Percentiles rank a stretch among this genome's conserved stretches.
phyloP scores from a whole-genome alignment of 2,797 vertebrate species.

The Myripristis jacobus region DNA sequence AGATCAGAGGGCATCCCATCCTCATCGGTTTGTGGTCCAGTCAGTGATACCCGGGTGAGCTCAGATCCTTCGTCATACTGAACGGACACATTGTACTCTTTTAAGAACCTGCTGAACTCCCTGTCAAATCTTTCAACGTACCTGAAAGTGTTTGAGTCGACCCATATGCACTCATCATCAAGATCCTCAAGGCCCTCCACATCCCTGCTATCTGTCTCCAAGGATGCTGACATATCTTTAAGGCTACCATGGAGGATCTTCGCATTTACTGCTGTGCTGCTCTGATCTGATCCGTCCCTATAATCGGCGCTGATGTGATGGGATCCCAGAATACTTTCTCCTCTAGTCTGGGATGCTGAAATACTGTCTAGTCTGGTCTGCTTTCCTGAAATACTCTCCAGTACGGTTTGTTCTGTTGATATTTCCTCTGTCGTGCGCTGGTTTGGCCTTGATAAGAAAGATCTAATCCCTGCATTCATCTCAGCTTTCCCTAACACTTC shows the following conservation, averaged over 20 bases:
- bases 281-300: slow-evolving; percentile 16
- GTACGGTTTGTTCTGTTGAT: slow-evolving; percentile 14
- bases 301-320: not conserved
- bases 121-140: slow-evolving; percentile 47
- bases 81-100: not conserved
- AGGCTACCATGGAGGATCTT: not conserved
- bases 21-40: not conserved
- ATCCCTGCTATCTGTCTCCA: not conserved
- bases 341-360: not conserved
- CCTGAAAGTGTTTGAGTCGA: slow-evolving; percentile 39
- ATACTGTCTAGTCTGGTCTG: not conserved
- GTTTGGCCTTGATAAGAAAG: slow-evolving; percentile 23
- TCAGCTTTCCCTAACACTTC: slow-evolving; percentile 15
- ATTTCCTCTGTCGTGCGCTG: not conserved
- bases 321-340: not conserved
- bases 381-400: not conserved
- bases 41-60: slow-evolving; percentile 28
- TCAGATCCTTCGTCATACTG: not conserved
- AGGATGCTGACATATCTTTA: not conserved
- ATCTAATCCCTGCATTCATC: slow-evolving; percentile 9
- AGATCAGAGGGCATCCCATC: not conserved
- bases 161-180: slow-evolving; percentile 31
- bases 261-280: not conserved
- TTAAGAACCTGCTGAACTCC: slow-evolving; percentile 14
- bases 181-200: not conserved